Evolutionary conservation across 2,888 invertebrate genomes (phyloP).

Genomic region (Noctua comes): DNA sequence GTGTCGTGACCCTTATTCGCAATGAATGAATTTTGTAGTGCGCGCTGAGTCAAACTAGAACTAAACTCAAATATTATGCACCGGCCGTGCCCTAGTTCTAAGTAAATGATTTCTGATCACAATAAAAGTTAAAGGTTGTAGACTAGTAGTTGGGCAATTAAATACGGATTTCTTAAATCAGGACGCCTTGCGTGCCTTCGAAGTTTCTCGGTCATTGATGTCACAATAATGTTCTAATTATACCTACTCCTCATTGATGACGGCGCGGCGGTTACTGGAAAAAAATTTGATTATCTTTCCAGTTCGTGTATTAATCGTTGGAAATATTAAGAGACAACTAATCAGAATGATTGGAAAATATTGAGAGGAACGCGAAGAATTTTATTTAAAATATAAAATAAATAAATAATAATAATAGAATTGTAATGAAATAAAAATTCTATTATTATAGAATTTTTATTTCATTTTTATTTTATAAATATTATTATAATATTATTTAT

Average conservation of each 20-base stretch:
- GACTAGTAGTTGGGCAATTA: slow-evolving; percentile 51
- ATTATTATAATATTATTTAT: too few relatives aligned
- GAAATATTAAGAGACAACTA: slow-evolving; percentile 27
- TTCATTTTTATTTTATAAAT: too few relatives aligned
- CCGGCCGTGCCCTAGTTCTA: slow-evolving; percentile 65
- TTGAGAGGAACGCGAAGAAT: slow-evolving; percentile 2
- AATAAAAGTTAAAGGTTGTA: slow-evolving; percentile 73
- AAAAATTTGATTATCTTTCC: slow-evolving; percentile 27
- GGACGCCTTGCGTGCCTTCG: slow-evolving; percentile 58
- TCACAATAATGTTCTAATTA: slow-evolving; percentile 50
- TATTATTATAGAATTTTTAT: too few relatives aligned
- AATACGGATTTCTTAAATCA: slow-evolving; percentile 58
- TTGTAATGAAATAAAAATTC: too few relatives aligned
- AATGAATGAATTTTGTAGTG: background rate
- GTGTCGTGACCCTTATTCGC: background rate
- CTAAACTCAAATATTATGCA: slow-evolving; percentile 55
- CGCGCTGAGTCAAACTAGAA: background rate
- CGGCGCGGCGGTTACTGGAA: slow-evolving; percentile 28
- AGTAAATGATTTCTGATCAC: slow-evolving; percentile 64
- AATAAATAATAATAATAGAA: too few relatives aligned
- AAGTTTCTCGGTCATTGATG: slow-evolving; percentile 53
- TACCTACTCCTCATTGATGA: slow-evolving; percentile 17
- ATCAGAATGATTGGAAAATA: background rate
- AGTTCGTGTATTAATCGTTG: slow-evolving; percentile 21
- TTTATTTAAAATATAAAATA: too few relatives aligned